Evolutionary conservation across 2,888 invertebrate species (phyloP).

Genomic region (Apotomis capreana): DNA sequence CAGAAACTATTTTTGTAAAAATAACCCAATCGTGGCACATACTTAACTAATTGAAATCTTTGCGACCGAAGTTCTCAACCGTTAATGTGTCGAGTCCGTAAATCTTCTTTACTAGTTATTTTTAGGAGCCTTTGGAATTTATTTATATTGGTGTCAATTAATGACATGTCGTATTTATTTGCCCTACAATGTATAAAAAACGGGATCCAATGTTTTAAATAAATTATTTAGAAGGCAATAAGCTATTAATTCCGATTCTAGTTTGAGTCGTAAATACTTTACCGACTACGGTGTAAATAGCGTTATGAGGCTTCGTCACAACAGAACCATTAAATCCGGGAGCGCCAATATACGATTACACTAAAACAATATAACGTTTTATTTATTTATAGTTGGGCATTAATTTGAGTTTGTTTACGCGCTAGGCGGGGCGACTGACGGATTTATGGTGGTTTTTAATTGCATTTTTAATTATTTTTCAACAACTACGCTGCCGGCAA

Average conservation of each 20-base stretch:
- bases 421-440: constrained; percentile 72
- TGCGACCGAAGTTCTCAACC: no score
- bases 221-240: constrained; percentile 29
- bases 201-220: constrained; percentile 24
- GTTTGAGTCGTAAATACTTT: constrained; percentile 40
- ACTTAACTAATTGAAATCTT: no score
- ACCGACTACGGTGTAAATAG: constrained; percentile 45
- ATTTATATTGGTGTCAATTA: constrained; percentile 32
- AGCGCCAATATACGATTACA: constrained; percentile 50
- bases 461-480: constrained; percentile 81
- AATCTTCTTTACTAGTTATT: no score
- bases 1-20: not conserved
- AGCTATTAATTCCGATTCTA: constrained; percentile 27
- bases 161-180: constrained; percentile 7
- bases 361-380: constrained; percentile 62
- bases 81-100: no score
- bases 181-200: constrained; percentile 12
- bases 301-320: constrained; percentile 47
- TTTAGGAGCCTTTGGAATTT: constrained; percentile 16
- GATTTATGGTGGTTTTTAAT: constrained; percentile 79
- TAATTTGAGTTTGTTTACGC: constrained; percentile 67
- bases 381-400: constrained; percentile 65
- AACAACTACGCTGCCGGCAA: constrained; percentile 72
- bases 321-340: constrained; percentile 55
- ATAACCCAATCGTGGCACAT: no score